A percentile compares a stretch with the other conserved stretches of the same genome.
These are phyloP conservation scores for Psilopogon haemacephalus DNA, from an alignment of 2,113 vertebrate species.

Conservation along the genomic window DNA sequence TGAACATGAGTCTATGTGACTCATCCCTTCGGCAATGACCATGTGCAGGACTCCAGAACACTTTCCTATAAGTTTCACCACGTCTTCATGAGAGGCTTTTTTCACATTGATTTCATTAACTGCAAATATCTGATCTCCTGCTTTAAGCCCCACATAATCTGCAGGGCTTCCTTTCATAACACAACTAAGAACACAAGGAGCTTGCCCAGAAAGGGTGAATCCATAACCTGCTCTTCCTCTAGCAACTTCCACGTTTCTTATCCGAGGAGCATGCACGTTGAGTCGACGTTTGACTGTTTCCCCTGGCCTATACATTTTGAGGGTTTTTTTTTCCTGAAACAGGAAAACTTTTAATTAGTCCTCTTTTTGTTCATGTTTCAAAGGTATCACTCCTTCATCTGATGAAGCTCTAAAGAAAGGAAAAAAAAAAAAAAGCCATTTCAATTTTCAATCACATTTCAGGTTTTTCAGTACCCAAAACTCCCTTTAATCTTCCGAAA, in stretches of 20 bases:
- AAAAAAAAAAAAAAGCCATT: background rate
- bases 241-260: conserved; percentile 90
- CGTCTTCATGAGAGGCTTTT: conserved; percentile 95
- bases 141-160: conserved; percentile 88
- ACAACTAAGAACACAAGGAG: conserved; percentile 90
- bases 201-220: conserved; percentile 92
- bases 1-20: conserved; percentile 86
- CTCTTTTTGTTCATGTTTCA: background rate
- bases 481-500: background rate
- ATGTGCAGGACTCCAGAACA: conserved; percentile 91
- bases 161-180: conserved; percentile 94
- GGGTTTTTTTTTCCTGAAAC: background rate
- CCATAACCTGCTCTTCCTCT: conserved; percentile 92
- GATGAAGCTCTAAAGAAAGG: conserved; percentile 42
- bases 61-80: conserved; percentile 93
- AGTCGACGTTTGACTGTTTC: conserved; percentile 78
- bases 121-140: conserved; percentile 90
- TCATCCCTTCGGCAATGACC: conserved; percentile 82
- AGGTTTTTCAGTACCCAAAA: rapidly evolving
- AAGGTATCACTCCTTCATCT: background rate
- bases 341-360: background rate
- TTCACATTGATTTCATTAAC: conserved; percentile 95
- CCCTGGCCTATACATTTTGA: conserved; percentile 82
- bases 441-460: background rate
- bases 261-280: conserved; percentile 72